Percentiles rank a stretch among this genome's conserved stretches.
These are phyloP conservation scores for Holothuria leucospilota DNA, from an alignment of 53 echinoderm and acorn worm species.

Conservation along the genomic window DNA sequence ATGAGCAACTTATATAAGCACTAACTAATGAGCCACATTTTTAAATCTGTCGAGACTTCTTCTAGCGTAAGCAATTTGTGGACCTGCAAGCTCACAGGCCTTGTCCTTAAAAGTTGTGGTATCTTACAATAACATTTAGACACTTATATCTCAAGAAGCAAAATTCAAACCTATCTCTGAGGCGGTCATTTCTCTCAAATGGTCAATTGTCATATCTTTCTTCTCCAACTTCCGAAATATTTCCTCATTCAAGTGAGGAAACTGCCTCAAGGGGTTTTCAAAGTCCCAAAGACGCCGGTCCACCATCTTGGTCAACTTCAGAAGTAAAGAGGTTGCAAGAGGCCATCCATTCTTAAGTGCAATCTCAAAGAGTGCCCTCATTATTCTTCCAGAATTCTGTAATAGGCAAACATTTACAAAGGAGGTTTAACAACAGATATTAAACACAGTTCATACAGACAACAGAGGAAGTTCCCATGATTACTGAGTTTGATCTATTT, in stretches of 20 bases:
- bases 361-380: conserved; percentile 94
- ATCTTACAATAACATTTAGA: no score
- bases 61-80: no score
- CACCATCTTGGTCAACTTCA: conserved; percentile 82
- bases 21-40: no score
- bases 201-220: conserved; percentile 70
- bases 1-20: no score
- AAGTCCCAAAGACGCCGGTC: conserved; percentile 88
- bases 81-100: no score
- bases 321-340: conserved; percentile 76
- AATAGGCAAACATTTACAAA: not conserved
- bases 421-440: not conserved
- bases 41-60: no score
- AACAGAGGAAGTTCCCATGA: no score
- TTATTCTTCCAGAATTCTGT: conserved; percentile 92
- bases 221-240: conserved; percentile 78
- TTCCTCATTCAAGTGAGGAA: conserved; percentile 70
- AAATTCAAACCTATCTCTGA: conserved; percentile 79
- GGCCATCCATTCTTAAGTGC: conserved; percentile 94
- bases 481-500: no score
- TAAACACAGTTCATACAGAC: not conserved
- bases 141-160: not conserved
- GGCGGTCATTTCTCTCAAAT: conserved; percentile 80
- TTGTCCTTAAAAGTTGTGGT: no score
- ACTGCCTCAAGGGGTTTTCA: conserved; percentile 91